Evolutionary conservation across 2,888 invertebrate genomes (phyloP), one percentile per base, ranked within the genome.

Genomic region (Uropetala carovei): DNA sequence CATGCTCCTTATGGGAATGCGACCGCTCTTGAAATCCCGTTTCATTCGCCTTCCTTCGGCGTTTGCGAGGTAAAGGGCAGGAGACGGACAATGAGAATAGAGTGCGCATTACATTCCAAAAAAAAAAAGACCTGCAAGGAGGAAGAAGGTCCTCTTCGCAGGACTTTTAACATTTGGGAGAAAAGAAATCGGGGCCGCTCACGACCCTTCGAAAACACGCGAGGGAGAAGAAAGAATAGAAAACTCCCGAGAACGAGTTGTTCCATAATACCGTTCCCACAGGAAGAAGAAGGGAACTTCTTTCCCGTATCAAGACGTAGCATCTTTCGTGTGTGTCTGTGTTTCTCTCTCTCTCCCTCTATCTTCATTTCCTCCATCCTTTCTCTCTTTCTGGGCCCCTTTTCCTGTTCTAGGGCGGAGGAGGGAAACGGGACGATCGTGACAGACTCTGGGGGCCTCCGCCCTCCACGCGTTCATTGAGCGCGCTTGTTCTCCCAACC

Each of bases 391-490:
- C 11, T 27, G 75, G 75, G 75, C 75, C 22, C 75, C 75, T 75
- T 75, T 75, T 18, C 75, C 75, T 68, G 18, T 9, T 68, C 68
- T 22, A n/a, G 8, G 57, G 85, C 43, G 56, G 43, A 56, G 14
- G 86, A 60, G 60, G 22, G 60, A 16, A 60, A 18, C 18, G 86
- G 86, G 60, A 43, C 43, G 64, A 43, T 89, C 89, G 89, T 89
- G 89, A 89, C 64, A 56, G 83, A 57, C 83, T 43, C 56, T 83
- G 56, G 64, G 75, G 60, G 89, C 56, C 89, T 89, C 89, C 86
- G 60, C 60, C 86, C 86, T 60, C 60, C 89, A 18, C 64, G 64
- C 89, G 89, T 89, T 64, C 89, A 89, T 89, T 89, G 89, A 89
- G 64, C 60, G 64, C 60, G 89, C 89, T 64, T 64, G 43, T 60